Evolutionary conservation across 2,888 invertebrate species (phyloP), one percentile per base, ranked within the genome.

Genomic region (Coecobrya sp.): DNA sequence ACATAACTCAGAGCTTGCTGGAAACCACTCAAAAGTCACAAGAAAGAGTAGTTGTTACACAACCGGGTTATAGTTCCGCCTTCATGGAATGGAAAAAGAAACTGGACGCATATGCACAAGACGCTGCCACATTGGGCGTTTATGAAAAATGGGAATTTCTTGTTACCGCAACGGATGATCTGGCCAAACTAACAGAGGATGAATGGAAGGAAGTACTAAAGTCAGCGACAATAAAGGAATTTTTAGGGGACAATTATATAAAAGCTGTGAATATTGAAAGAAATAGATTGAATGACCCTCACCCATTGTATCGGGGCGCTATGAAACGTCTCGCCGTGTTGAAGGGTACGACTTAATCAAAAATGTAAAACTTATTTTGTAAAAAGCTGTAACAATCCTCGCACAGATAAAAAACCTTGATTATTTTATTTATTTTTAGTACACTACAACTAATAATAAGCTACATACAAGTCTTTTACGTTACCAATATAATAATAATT

Each of bases 311-410:
- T n/a, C 30, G 10, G 16, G 30, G 16, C 2, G 68, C 68, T 0
- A 68, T 30, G 68, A 13, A n/a, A 68, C 16, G 25, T 7, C 13
- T 1, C 0, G 36, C 68, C 0, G 30, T 16, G 16, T 16, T 36
- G 68, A 62, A 62, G 25, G 13, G 19, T 19, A 59, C 5, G 19
- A 59, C 8, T 5, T 19, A 19, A 59, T 59, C 5, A 59, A 4
- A 22, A 2, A 8, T n/a, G 8, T 11, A 19, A 19, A 4, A 59
- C 1, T 59, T 19, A 59, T 19, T 16, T 59, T 59, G 5, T 11
- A 19, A 68, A 27, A 36, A 95, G 95, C 94, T 36, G 36, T 36
- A 36, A 36, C n/a, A n/a, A n/a, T n/a, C n/a, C n/a, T n/a, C n/a
- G n/a, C n/a, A n/a, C n/a, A n/a, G n/a, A n/a, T n/a, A n/a, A n/a